Evolutionary conservation across 2,797 vertebrate genomes (phyloP).

Genomic region (Tangara arthus): DNA sequence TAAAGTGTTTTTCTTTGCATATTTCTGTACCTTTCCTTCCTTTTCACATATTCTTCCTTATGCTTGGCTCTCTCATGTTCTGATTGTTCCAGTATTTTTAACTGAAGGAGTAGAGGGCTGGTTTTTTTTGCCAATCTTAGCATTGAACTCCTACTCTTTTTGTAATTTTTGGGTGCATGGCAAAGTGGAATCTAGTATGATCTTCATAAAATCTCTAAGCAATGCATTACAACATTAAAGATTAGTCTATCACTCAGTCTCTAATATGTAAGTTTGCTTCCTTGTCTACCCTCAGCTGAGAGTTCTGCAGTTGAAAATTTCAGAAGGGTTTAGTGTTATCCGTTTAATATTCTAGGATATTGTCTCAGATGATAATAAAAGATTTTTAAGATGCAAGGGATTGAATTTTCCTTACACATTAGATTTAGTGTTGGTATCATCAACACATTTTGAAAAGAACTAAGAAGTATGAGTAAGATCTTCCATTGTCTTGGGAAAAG

Average conservation of each 20-base stretch:
- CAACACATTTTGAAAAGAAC: conserved; percentile 8
- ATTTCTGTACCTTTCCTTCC: not conserved
- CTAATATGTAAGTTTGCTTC: not conserved
- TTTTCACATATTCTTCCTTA: not conserved
- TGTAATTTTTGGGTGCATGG: not conserved
- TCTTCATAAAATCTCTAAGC: not conserved
- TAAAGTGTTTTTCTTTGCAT: not conserved
- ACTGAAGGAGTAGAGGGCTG: not conserved
- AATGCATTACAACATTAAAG: not conserved
- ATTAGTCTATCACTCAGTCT: not conserved
- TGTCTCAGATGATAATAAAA: conserved; percentile 7
- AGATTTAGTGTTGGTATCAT: conserved; percentile 15
- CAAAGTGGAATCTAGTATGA: not conserved
- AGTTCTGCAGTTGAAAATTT: not conserved
- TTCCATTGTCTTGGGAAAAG: not conserved
- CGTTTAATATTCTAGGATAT: conserved; percentile 31
- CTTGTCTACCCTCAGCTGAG: not conserved
- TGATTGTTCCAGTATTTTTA: not conserved
- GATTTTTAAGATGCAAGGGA: conserved; percentile 14
- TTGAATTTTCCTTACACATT: conserved; percentile 1
- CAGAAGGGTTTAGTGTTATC: not conserved
- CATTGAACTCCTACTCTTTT: not conserved
- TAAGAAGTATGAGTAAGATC: not conserved
- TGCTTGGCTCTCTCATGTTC: not conserved
- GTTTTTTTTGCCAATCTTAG: not conserved